Evolutionary conservation across 2,113 vertebrate genomes (phyloP).

Genomic region (Bos taurus): DNA sequence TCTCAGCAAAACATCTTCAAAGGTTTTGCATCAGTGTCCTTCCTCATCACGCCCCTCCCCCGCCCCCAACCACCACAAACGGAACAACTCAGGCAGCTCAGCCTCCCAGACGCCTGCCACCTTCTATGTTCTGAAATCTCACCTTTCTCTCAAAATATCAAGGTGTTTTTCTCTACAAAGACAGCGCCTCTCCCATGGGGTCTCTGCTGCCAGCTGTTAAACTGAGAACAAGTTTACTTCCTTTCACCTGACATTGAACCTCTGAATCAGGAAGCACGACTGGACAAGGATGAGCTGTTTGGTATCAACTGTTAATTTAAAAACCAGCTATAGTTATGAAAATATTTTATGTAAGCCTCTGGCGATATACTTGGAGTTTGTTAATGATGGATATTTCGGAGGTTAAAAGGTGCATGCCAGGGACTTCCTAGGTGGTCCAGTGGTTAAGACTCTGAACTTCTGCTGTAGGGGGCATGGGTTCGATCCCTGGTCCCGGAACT

Average conservation of each 20-base stretch:
- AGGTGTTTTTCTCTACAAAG: background rate
- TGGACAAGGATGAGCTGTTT: background rate
- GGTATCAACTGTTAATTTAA: background rate
- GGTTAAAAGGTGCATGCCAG: background rate
- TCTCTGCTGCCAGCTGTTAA: background rate
- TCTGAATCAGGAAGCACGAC: background rate
- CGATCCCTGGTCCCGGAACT: background rate
- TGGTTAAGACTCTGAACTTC: background rate
- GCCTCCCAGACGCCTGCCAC: background rate
- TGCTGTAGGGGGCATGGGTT: background rate
- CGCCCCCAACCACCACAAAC: background rate
- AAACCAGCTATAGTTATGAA: background rate
- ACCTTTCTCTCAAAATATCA: background rate
- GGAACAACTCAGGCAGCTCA: background rate
- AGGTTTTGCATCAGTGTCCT: background rate
- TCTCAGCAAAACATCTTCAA: background rate
- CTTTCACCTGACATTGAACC: background rate
- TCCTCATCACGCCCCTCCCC: accelerated
- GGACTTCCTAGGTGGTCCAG: background rate
- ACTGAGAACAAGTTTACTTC: background rate
- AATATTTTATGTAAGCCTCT: background rate
- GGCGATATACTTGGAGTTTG: background rate
- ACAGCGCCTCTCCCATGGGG: background rate
- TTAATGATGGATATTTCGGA: background rate
- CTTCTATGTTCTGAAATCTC: background rate